Base-by-base conservation (phyloP, 2,797 vertebrate genomes). In the Crocidura indochinensis region DNA sequence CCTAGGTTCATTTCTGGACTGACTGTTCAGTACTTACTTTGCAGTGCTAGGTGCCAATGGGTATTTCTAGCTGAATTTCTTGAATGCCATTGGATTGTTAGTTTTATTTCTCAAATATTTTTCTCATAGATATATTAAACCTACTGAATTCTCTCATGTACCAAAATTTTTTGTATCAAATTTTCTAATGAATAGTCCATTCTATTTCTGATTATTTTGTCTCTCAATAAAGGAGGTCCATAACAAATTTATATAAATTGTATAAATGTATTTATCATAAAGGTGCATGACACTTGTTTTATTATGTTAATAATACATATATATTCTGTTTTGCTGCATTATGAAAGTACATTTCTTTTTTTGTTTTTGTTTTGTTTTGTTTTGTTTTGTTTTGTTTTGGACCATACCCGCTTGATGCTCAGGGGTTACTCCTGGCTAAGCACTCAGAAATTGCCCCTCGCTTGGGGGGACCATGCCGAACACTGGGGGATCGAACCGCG, bases 151-250 rank as follows among this genome's bases (percentile, higher is more conserved):
- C 1, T 51, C 17, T 89, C 51, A 51, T 22, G 14, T 77, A 15
- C 2, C 17, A 60, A 17, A 60, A 60, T 26, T 46, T 71, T 72
- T 83, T 22, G 1, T 20, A 11, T 53, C 10, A 76, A 22, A 64
- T 69, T 4, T 76, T 92, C 67, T 75, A 44, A 62, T 20, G 62
- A n/a, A 8, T 6, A 81, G 74, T 81, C 14, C 56, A 12, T 4
- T 62, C 20, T 47, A 67, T 56, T 88, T 80, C 26, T 44, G 72
- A 65, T 31, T 65, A 64, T 92, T 72, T 77, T 19, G 8, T 76
- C 10, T 44, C 83, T 77, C 56, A 76, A 72, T 3, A 17, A 64
- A 64, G 47, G 26, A 71, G 19, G 47, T 53, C 56, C 6, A 71
- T 44, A 20, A 84, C 29, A n/a, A 85, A 77, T 8, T 15, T 64